These are phyloP conservation scores for Dryobotodes eremita DNA, from an alignment of 2,888 invertebrate genomes.

Conservation along the genomic window DNA sequence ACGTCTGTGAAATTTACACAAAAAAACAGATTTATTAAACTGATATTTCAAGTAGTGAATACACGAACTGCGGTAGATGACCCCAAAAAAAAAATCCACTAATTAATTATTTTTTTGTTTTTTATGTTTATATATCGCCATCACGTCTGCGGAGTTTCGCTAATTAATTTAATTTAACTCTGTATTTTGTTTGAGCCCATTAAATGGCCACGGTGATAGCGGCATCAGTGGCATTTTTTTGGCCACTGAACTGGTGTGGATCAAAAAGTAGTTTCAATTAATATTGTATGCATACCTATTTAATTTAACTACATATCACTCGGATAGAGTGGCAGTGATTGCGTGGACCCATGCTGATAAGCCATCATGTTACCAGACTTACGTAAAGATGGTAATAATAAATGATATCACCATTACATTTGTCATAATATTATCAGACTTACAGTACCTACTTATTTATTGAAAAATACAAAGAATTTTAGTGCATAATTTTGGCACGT, in stretches of 20 bases:
- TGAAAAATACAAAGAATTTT: slow-evolving; percentile 19
- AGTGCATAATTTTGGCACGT: slow-evolving; percentile 38
- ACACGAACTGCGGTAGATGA: too few relatives aligned
- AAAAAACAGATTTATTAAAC: too few relatives aligned
- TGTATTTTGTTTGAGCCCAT: neutral
- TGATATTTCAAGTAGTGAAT: too few relatives aligned
- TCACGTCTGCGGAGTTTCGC: too few relatives aligned
- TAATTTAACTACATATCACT: neutral
- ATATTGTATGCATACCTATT: neutral
- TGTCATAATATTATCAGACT: neutral
- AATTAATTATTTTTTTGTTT: too few relatives aligned
- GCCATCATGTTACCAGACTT: neutral
- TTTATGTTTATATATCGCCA: too few relatives aligned
- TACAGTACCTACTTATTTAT: neutral
- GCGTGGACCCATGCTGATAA: neutral
- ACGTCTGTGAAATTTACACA: too few relatives aligned
- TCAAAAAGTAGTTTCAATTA: neutral
- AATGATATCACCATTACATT: neutral
- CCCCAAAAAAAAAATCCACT: too few relatives aligned
- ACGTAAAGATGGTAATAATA: neutral
- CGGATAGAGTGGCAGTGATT: neutral
- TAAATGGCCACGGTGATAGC: neutral
- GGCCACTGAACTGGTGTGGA: neutral
- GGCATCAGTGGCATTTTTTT: neutral
- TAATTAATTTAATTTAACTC: too few relatives aligned